Evolutionary conservation across 1,140 invertebrate species (phyloP).

Genomic region (Ips nitidus): DNA sequence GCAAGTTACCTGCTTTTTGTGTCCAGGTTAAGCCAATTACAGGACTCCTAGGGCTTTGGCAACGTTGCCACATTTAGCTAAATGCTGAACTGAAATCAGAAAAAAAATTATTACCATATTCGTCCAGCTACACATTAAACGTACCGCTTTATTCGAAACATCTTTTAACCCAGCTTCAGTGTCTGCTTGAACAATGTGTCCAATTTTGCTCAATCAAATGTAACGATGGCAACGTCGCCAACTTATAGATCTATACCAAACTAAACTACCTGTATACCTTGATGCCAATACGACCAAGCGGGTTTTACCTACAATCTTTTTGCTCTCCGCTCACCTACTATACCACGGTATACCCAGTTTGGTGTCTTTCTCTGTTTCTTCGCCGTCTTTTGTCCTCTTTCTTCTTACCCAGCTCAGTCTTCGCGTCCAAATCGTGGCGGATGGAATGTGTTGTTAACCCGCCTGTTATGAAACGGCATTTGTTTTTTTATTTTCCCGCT

Average conservation of each 20-base stretch:
- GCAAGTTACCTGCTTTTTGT: constrained; percentile 1
- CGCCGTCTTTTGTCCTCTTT: constrained; percentile 8
- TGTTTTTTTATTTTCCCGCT: constrained; percentile 19
- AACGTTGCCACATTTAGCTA: not conserved
- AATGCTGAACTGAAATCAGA: no score
- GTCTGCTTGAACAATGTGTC: no score
- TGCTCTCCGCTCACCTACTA: constrained; percentile 12
- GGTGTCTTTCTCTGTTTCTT: constrained; percentile 19
- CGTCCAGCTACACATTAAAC: no score
- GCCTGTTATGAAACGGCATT: constrained; percentile 13
- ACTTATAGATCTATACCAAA: constrained; percentile 8
- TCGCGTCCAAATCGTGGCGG: constrained; percentile 7
- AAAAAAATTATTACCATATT: no score
- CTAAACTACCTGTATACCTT: constrained; percentile 32
- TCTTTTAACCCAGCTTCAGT: no score
- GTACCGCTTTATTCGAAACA: no score
- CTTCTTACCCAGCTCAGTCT: constrained; percentile 20
- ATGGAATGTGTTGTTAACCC: constrained; percentile 15
- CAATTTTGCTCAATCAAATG: not conserved
- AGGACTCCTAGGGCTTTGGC: not conserved
- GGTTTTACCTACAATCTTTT: constrained; percentile 28
- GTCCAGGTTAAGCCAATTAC: not conserved
- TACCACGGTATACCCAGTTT: constrained; percentile 1
- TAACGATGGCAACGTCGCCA: constrained; percentile 10
- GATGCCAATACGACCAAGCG: constrained; percentile 19